phyloP scores from a whole-genome alignment of 1,140 invertebrate genomes.

The Anastatus disparis region DNA sequence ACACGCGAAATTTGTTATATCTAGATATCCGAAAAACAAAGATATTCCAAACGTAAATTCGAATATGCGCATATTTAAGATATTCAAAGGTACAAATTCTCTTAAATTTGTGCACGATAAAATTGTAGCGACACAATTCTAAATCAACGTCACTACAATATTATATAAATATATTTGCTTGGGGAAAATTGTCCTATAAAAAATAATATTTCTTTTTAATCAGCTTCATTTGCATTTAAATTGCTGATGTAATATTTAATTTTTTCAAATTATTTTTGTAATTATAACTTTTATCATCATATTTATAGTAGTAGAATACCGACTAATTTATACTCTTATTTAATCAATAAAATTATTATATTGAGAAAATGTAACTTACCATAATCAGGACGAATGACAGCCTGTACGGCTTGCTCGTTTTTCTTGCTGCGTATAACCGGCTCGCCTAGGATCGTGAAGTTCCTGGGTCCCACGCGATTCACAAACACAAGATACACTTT shows the following conservation, averaged over 20 bases:
- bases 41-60: constrained; percentile 16
- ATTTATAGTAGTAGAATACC: no score
- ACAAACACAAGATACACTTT: constrained; percentile 76
- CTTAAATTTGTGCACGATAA: not conserved
- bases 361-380: constrained; percentile 69
- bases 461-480: constrained; percentile 73
- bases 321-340: no score
- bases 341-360: no score
- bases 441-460: constrained; percentile 74
- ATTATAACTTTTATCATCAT: no score
- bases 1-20: not conserved
- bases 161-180: no score
- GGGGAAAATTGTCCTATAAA: no score
- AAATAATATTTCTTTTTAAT: no score
- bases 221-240: no score
- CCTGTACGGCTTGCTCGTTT: constrained; percentile 67
- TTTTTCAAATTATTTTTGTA: no score
- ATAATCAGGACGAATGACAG: constrained; percentile 71
- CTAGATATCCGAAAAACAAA: not conserved
- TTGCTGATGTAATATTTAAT: no score
- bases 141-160: no score
- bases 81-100: not conserved
- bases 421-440: constrained; percentile 69
- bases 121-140: no score
- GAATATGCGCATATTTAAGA: constrained; percentile 31